Conservation (phyloP, 2,797 vertebrate species). For the Microchirus variegatus region DNA sequence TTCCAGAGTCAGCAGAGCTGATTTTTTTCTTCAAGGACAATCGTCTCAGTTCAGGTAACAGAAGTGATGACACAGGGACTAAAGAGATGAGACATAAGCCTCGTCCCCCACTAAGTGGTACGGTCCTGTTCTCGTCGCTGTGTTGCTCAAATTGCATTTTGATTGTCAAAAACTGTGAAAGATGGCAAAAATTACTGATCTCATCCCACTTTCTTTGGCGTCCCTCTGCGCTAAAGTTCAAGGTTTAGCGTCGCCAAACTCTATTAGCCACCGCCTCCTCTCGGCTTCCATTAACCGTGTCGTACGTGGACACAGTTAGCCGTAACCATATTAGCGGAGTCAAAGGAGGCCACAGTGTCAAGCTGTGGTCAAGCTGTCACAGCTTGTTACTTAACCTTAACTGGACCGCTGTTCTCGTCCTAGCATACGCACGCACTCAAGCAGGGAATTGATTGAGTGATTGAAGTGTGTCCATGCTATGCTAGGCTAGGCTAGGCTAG, state of each 20-base stretch:
- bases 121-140: too few species aligned
- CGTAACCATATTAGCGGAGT: conserved; percentile 8
- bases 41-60: conserved; percentile 8
- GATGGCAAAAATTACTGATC: too few species aligned
- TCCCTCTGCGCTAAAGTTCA: not conserved
- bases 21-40: not conserved
- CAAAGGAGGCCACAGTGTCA: not conserved
- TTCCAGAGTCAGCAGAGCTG: not conserved
- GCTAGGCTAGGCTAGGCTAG: too few species aligned
- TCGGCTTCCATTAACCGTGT: conserved; percentile 15
- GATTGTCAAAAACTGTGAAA: too few species aligned
- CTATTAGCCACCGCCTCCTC: conserved; percentile 27
- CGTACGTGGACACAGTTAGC: conserved; percentile 1
- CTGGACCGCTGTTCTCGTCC: too few species aligned
- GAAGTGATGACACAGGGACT: not conserved
- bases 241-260: not conserved
- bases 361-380: conserved; percentile 25
- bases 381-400: not conserved
- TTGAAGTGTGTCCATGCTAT: too few species aligned
- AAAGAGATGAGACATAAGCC: conserved; percentile 14
- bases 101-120: too few species aligned
- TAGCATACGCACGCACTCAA: too few species aligned
- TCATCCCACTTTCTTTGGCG: too few species aligned
- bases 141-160: too few species aligned
- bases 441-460: too few species aligned